phyloP scores from a whole-genome alignment of 2,797 vertebrate species.

The Cynodonichthys magdalenae region DNA sequence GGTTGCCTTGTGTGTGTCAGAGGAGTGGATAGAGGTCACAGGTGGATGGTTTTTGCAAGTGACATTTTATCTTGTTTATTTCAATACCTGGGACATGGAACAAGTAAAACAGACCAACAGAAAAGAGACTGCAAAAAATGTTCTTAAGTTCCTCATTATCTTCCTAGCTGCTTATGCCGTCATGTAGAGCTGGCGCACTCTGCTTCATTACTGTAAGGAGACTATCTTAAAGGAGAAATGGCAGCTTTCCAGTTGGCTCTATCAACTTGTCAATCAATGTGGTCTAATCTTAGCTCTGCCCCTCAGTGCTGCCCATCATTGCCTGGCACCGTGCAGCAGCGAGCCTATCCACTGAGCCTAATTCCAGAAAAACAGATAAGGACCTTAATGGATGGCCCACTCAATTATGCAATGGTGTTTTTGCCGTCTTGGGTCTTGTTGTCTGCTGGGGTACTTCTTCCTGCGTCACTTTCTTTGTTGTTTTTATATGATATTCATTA shows the following conservation, averaged over 20 bases:
- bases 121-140: slow-evolving; percentile 56
- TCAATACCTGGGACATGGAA: slow-evolving; percentile 34
- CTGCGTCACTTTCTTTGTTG: slow-evolving; percentile 10
- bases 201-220: slow-evolving; percentile 76
- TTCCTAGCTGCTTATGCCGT: slow-evolving; percentile 65
- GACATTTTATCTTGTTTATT: slow-evolving; percentile 35
- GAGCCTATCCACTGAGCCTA: slow-evolving; percentile 63
- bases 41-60: slow-evolving; percentile 25
- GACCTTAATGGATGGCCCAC: slow-evolving; percentile 67
- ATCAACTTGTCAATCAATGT: slow-evolving; percentile 73
- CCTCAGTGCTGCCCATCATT: slow-evolving; percentile 73
- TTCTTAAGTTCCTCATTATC: slow-evolving; percentile 70
- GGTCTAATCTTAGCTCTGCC: slow-evolving; percentile 77
- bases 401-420: slow-evolving; percentile 70
- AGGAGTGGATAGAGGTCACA: slow-evolving; percentile 39
- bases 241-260: slow-evolving; percentile 77
- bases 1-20: not conserved
- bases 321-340: slow-evolving; percentile 64
- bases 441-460: slow-evolving; percentile 23
- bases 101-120: slow-evolving; percentile 32
- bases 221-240: slow-evolving; percentile 72
- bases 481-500: slow-evolving; percentile 24
- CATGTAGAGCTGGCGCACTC: slow-evolving; percentile 56
- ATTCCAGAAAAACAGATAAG: slow-evolving; percentile 70
- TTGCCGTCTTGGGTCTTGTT: slow-evolving; percentile 40